A percentile compares a stretch with the other conserved stretches of the same genome.
Conservation (phyloP, 2,888 invertebrate species). For the Ceramica pisi region DNA sequence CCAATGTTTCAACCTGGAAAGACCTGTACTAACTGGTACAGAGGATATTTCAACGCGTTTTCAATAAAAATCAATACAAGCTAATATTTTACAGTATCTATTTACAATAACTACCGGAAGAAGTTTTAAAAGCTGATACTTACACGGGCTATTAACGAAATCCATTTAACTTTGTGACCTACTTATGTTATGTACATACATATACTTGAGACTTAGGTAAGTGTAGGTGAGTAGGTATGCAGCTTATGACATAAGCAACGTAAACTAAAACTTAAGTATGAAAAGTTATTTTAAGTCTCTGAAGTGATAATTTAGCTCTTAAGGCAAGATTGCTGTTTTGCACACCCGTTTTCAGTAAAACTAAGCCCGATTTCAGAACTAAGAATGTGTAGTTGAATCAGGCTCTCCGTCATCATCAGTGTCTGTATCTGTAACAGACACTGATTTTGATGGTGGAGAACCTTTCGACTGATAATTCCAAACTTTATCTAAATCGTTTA, state of each 20-base stretch:
- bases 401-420: too few relatives aligned
- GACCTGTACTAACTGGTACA: too few relatives aligned
- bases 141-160: conserved; percentile 56
- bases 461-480: too few relatives aligned
- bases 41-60: neutral
- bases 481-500: too few relatives aligned
- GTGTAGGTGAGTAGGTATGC: neutral
- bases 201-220: conserved; percentile 7
- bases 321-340: too few relatives aligned
- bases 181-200: conserved; percentile 31
- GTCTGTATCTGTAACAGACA: too few relatives aligned
- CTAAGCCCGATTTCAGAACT: too few relatives aligned
- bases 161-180: conserved; percentile 62
- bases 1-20: too few relatives aligned
- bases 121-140: conserved; percentile 62
- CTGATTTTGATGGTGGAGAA: too few relatives aligned
- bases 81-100: conserved; percentile 42
- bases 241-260: conserved; percentile 23
- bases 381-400: too few relatives aligned
- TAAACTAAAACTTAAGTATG: neutral
- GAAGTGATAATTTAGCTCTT: neutral
- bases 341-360: too few relatives aligned
- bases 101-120: conserved; percentile 46
- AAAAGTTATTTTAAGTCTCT: neutral
- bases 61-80: neutral